A percentile compares a stretch with the other conserved stretches of the same genome.
Conservation (phyloP, 2,797 vertebrate genomes). For the Phalanger gymnotis region DNA sequence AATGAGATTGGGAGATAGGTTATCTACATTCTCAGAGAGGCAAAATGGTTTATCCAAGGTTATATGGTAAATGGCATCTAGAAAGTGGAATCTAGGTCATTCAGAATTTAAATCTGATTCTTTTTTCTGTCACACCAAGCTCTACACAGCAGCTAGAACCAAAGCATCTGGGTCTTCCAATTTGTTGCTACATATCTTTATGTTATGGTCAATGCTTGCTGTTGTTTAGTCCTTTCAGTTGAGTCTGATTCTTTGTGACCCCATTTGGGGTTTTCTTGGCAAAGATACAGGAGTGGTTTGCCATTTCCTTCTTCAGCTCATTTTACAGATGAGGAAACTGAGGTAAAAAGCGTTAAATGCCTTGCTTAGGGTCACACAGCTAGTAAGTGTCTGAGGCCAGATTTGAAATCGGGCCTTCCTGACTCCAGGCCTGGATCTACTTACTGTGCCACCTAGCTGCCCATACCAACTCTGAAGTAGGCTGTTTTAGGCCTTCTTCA, state of each 20-base stretch:
- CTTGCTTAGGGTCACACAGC: neutral
- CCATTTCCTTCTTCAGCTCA: neutral
- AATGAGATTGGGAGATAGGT: neutral
- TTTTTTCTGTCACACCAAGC: neutral
- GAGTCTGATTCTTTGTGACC: neutral
- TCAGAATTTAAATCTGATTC: neutral
- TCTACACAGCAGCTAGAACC: neutral
- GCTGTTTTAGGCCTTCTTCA: neutral
- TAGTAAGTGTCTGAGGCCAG: neutral
- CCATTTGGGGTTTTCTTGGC: neutral
- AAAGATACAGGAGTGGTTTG: neutral
- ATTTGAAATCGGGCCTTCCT: neutral
- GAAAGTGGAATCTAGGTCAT: neutral
- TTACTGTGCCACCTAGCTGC: neutral
- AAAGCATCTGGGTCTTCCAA: neutral
- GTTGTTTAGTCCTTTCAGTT: neutral
- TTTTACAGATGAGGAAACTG: neutral
- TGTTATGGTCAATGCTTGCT: neutral
- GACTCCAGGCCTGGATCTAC: neutral
- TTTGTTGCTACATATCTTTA: neutral
- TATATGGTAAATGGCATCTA: neutral
- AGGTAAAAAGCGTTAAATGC: neutral
- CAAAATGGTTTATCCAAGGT: neutral
- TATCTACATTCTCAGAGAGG: neutral
- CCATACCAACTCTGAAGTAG: neutral